phyloP scores from a whole-genome alignment of 2,797 vertebrate species.

The Myiothlypis chrysogaster region DNA sequence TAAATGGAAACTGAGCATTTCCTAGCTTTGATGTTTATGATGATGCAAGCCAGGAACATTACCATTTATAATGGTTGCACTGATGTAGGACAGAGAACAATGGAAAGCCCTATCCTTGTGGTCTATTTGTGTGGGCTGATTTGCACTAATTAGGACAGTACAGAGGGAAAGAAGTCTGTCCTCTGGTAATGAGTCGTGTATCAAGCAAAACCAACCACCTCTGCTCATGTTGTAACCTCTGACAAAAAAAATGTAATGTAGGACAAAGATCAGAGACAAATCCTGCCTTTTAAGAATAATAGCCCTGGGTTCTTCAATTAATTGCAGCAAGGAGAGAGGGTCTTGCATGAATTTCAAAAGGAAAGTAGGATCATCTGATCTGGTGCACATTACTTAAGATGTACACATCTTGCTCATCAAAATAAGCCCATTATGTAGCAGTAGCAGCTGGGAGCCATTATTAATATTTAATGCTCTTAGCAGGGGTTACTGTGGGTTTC shows the following conservation, averaged over 20 bases:
- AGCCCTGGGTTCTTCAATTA: slow-evolving; percentile 31
- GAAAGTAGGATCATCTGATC: background rate
- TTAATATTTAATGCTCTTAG: slow-evolving; percentile 39
- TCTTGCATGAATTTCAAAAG: slow-evolving; percentile 31
- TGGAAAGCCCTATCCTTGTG: background rate
- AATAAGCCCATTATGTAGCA: slow-evolving; percentile 38
- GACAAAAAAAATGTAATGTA: background rate
- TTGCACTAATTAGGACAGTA: background rate
- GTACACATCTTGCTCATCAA: background rate
- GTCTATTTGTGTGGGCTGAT: background rate
- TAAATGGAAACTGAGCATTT: background rate
- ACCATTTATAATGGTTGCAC: background rate
- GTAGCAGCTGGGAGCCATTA: slow-evolving; percentile 42
- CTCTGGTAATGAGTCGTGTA: background rate
- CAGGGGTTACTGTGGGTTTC: background rate
- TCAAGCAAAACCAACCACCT: background rate
- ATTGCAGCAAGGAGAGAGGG: background rate
- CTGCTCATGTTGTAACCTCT: background rate
- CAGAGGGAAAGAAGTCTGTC: background rate
- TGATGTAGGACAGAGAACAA: background rate
- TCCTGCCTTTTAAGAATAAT: background rate
- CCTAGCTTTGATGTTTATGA: background rate
- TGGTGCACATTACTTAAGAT: background rate
- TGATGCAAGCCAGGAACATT: background rate
- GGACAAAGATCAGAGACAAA: slow-evolving; percentile 34